Evolutionary conservation across 1,140 invertebrate species (phyloP), one percentile per base, ranked within the genome.

Genomic region (Apocrypta bakeri): DNA sequence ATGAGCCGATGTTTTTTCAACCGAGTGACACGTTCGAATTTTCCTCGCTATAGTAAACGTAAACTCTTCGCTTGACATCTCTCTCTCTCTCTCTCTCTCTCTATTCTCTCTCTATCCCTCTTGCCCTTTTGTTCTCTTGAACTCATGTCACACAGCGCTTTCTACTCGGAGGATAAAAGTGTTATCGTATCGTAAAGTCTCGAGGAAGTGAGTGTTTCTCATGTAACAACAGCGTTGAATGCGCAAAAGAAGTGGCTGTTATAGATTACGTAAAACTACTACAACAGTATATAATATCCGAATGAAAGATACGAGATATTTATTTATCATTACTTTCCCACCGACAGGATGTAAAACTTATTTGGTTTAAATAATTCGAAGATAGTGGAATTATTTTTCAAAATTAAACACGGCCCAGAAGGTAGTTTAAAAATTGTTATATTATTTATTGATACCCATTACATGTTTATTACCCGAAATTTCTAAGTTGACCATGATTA

Each of bases 1-100:
- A 72, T 72, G 68, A 72, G n/a, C n/a, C 56, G 56, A 81, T 81
- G 56, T 81, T 81, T 81, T 48, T 29, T 81, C 79, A 64, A 56
- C 14, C 72, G n/a, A 81, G 72, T 75, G 73, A 81, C 61, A 68
- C 27, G 33, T 81, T 81, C 69, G 31, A 81, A 81, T 73, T 81
- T 81, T 7, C 17, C 72, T 37, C 6, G 14, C 7, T 42, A 48
- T 66, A 66, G 61, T 80, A 73, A 69, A 56, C 48, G 21, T 66
- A 66, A 66, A 29, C 33, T 37, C 33, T 37, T 37, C 33, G 33
- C 33, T 37, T 37, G 9, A 9, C 33, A 9, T 37, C 33, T 2
- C 33, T 2, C 33, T 37, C 33, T 37, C 9, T 37, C 33, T 37
- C 33, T 37, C 33, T 37, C 33, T 37, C 9, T 37, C 33, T 37